Conservation (phyloP, 1,140 invertebrate genomes). For the Drosophila bipectinata region DNA sequence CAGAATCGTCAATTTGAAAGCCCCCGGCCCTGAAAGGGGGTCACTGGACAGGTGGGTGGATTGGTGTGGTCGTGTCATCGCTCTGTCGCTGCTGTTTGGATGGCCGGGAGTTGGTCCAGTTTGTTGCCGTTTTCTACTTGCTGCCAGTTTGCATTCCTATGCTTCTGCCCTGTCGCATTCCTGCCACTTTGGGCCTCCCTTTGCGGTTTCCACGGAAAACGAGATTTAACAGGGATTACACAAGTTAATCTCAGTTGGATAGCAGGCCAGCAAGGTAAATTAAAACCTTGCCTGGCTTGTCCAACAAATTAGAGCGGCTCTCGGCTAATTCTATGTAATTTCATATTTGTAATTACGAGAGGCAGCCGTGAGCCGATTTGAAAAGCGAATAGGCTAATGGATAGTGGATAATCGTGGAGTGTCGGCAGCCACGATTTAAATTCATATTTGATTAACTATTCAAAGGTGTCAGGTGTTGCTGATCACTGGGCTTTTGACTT, state of each 20-base stretch:
- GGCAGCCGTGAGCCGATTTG: too few relatives aligned
- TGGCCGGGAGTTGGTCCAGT: slow-evolving; percentile 10
- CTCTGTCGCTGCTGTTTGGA: slow-evolving; percentile 27
- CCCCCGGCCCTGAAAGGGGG: background rate
- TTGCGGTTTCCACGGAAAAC: background rate
- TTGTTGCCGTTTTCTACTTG: slow-evolving; percentile 11
- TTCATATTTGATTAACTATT: slow-evolving; percentile 13
- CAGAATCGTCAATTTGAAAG: slow-evolving; percentile 25
- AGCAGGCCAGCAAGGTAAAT: background rate
- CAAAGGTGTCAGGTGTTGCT: background rate
- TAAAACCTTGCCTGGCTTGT: background rate
- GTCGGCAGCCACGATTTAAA: background rate
- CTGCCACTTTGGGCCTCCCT: background rate
- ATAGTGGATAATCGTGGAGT: too few relatives aligned
- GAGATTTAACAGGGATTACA: slow-evolving; percentile 2
- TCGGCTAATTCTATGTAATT: background rate
- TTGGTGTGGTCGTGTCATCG: slow-evolving; percentile 25
- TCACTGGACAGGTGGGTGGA: background rate
- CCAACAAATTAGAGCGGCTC: background rate
- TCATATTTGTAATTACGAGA: background rate
- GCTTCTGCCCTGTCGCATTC: slow-evolving; percentile 13
- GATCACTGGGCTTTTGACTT: background rate
- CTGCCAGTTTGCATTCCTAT: slow-evolving; percentile 23
- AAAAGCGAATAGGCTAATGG: background rate
- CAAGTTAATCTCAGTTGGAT: background rate